Percentiles rank a stretch among this genome's conserved stretches.
These are phyloP conservation scores for Villa cingulata DNA, from an alignment of 2,888 invertebrate genomes.

Conservation along the genomic window DNA sequence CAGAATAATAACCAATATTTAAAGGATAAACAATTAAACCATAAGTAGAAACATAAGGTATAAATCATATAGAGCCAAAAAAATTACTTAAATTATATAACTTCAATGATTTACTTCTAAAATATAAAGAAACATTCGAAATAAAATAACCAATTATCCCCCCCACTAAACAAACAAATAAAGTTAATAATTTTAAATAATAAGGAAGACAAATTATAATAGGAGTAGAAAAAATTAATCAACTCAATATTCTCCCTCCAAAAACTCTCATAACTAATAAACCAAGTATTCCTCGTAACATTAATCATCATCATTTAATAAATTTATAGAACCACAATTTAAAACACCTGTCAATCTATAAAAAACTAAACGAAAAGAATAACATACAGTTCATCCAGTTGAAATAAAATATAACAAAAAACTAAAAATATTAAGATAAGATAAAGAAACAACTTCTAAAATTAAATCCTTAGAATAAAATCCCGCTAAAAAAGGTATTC, in stretches of 20 bases:
- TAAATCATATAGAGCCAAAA: conserved; percentile 40
- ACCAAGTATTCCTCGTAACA: conserved; percentile 37
- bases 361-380: conserved; percentile 43
- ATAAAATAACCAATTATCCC: conserved; percentile 35
- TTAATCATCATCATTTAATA: conserved; percentile 39
- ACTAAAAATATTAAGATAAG: conserved; percentile 40
- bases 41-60: conserved; percentile 39
- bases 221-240: conserved; percentile 42
- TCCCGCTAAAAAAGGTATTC: conserved; percentile 48
- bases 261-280: conserved; percentile 30
- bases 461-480: conserved; percentile 53
- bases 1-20: conserved; percentile 32
- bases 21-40: conserved; percentile 38
- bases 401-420: conserved; percentile 43
- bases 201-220: conserved; percentile 41
- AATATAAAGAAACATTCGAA: conserved; percentile 37
- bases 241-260: conserved; percentile 42
- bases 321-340: conserved; percentile 38
- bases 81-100: conserved; percentile 31
- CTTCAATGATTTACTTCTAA: conserved; percentile 34
- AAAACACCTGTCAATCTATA: conserved; percentile 39
- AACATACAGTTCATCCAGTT: conserved; percentile 43
- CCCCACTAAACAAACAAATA: conserved; percentile 39
- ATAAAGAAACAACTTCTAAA: conserved; percentile 43
- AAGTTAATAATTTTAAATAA: conserved; percentile 41